Conservation (phyloP, 2,888 invertebrate genomes). For the Brachynemurus nebulosus region DNA sequence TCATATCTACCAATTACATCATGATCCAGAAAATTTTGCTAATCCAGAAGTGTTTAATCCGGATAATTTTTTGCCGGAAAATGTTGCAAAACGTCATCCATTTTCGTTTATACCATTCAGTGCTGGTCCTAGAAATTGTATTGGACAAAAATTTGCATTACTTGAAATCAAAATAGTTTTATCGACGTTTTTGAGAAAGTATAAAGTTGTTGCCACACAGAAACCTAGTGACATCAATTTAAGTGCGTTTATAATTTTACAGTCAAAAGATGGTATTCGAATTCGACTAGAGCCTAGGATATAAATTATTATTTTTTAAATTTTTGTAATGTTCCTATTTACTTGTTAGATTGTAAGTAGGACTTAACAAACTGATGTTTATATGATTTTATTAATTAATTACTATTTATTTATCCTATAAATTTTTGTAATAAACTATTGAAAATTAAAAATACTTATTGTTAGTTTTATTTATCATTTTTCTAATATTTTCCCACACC, state of each 20-base stretch:
- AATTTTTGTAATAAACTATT: too few relatives aligned
- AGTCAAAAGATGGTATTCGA: not conserved
- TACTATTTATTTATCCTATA: too few relatives aligned
- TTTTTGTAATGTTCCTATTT: too few relatives aligned
- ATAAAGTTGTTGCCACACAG: conserved; percentile 20
- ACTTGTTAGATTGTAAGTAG: too few relatives aligned
- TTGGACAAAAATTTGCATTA: conserved; percentile 27
- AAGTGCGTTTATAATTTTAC: not conserved
- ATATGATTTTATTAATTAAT: too few relatives aligned
- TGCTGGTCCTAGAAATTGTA: conserved; percentile 28
- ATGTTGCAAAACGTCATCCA: conserved; percentile 23
- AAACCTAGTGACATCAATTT: conserved; percentile 12
- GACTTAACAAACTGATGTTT: too few relatives aligned
- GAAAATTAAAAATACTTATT: too few relatives aligned
- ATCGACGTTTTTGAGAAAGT: conserved; percentile 22
- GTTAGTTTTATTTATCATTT: too few relatives aligned
- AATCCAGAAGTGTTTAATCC: conserved; percentile 27
- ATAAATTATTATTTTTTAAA: too few relatives aligned
- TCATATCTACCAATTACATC: conserved; percentile 27
- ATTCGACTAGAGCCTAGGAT: not conserved
- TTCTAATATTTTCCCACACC: too few relatives aligned
- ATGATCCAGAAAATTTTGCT: conserved; percentile 26
- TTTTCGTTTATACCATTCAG: conserved; percentile 26
- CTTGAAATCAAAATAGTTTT: conserved; percentile 21
- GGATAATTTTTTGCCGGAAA: conserved; percentile 27